A percentile compares a stretch with the other conserved stretches of the same genome.
phyloP scores from a whole-genome alignment of 2,888 invertebrate species.

The Drosophila putrida region DNA sequence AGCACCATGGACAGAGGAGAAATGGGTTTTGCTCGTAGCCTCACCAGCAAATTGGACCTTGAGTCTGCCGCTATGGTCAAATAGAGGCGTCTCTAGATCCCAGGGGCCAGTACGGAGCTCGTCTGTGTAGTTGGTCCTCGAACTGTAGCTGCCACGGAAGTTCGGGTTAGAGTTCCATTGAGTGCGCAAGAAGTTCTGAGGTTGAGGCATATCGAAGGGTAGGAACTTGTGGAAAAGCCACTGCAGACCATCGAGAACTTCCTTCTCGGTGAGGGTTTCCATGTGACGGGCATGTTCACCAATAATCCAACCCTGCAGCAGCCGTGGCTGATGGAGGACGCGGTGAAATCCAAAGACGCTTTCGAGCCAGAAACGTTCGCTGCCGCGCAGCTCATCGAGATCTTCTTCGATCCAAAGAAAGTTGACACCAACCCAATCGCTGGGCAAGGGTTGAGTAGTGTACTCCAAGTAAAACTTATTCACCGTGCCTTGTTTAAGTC shows the following conservation, averaged over 20 bases:
- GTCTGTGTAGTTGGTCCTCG: slow-evolving; percentile 87
- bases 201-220: slow-evolving; percentile 65
- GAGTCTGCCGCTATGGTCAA: slow-evolving; percentile 82
- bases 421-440: slow-evolving; percentile 85
- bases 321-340: slow-evolving; percentile 87
- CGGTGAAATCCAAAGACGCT: slow-evolving; percentile 89
- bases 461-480: slow-evolving; percentile 88
- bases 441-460: slow-evolving; percentile 86
- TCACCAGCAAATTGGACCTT: slow-evolving; percentile 89
- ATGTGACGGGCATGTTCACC: slow-evolving; percentile 88
- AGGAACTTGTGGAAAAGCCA: slow-evolving; percentile 80
- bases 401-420: slow-evolving; percentile 87
- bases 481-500: slow-evolving; percentile 87
- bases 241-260: slow-evolving; percentile 74
- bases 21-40: slow-evolving; percentile 88
- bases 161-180: slow-evolving; percentile 88
- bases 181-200: slow-evolving; percentile 85
- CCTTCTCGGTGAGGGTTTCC: slow-evolving; percentile 87
- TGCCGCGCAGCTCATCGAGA: slow-evolving; percentile 64
- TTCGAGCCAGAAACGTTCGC: slow-evolving; percentile 87
- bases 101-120: slow-evolving; percentile 86
- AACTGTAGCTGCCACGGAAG: slow-evolving; percentile 89
- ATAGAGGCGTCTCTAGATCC: slow-evolving; percentile 87
- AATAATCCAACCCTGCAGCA: slow-evolving; percentile 90
- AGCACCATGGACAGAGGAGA: slow-evolving; percentile 90